These are phyloP conservation scores for Spodoptera exigua DNA, from an alignment of 2,888 invertebrate genomes.

Conservation along the genomic window DNA sequence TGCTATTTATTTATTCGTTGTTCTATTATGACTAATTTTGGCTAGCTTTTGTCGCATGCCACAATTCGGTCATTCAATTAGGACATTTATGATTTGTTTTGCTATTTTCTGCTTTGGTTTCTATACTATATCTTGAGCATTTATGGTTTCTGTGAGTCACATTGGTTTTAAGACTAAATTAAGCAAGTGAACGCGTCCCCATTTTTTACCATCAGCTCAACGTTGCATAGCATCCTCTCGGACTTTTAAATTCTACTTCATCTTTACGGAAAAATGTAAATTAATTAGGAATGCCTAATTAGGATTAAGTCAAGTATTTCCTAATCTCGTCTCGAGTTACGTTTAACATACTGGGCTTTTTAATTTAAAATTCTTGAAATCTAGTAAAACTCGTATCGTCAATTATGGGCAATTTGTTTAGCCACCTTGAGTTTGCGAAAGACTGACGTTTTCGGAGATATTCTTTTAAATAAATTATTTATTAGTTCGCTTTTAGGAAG, in stretches of 20 bases:
- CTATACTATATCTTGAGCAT: too few species aligned
- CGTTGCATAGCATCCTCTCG: background rate
- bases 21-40: background rate
- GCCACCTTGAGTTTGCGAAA: slow-evolving; percentile 53
- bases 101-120: background rate
- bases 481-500: too few species aligned
- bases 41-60: background rate
- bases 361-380: slow-evolving; percentile 38
- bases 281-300: slow-evolving; percentile 23
- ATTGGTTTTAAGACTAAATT: too few species aligned
- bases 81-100: background rate
- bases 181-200: too few species aligned
- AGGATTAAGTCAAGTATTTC: slow-evolving; percentile 26
- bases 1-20: too few species aligned
- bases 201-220: too few species aligned
- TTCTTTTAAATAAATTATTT: background rate
- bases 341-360: slow-evolving; percentile 33
- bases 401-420: slow-evolving; percentile 68
- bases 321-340: slow-evolving; percentile 33
- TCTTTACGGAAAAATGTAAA: slow-evolving; percentile 25
- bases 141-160: too few species aligned
- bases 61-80: background rate
- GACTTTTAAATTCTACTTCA: slow-evolving; percentile 25
- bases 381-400: slow-evolving; percentile 60
- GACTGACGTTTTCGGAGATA: background rate